Conservation (phyloP, 2,113 vertebrate species). For the Equus quagga region DNA sequence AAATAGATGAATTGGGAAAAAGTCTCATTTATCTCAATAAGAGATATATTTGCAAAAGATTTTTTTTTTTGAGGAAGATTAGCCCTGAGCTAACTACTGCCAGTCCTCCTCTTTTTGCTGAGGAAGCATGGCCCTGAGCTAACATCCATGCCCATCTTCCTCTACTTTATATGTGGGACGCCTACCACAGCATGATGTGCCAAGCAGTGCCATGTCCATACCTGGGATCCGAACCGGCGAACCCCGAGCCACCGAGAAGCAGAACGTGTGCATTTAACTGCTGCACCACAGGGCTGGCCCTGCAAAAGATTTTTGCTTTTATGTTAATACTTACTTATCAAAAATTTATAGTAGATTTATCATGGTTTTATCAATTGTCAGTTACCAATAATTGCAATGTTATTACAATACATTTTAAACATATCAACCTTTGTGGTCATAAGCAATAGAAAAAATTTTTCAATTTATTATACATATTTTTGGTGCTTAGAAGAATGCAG, state of each 20-base stretch:
- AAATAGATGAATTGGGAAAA: background rate
- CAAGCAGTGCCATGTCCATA: too few species aligned
- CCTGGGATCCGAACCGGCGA: too few species aligned
- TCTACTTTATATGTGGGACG: too few species aligned
- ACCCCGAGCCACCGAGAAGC: too few species aligned
- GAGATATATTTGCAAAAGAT: background rate
- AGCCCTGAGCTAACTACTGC: too few species aligned
- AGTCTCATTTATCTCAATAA: background rate
- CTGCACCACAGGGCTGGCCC: too few species aligned
- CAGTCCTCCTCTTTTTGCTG: too few species aligned
- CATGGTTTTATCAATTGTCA: conserved; percentile 26
- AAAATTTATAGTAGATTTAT: background rate
- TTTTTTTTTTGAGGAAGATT: background rate
- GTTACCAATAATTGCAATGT: background rate
- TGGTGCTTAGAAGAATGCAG: background rate
- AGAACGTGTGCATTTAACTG: too few species aligned
- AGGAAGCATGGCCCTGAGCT: too few species aligned
- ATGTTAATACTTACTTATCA: background rate
- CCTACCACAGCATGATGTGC: too few species aligned
- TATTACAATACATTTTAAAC: background rate
- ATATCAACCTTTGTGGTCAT: background rate
- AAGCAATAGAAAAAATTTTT: background rate
- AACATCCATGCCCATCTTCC: too few species aligned
- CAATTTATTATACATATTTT: background rate
- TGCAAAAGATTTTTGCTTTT: background rate